Evolutionary conservation across 1,140 invertebrate species (phyloP).

Genomic region (Aphelenchoides besseyi): DNA sequence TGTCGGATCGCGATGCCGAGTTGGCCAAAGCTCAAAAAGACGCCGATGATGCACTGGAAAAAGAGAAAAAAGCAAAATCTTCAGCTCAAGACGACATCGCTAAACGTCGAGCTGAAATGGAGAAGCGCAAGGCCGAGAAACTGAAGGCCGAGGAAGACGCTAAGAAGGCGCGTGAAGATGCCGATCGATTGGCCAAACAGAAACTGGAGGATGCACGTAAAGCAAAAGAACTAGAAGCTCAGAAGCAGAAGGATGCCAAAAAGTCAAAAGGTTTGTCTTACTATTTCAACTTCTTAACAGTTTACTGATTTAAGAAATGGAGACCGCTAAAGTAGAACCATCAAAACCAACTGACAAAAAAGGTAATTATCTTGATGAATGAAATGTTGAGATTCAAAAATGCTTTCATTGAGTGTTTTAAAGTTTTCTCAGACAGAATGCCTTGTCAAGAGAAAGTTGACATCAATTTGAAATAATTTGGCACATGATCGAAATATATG

Average conservation of each 20-base stretch:
- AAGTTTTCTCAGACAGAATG: too few species aligned
- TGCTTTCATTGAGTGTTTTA: too few species aligned
- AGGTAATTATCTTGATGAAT: too few species aligned
- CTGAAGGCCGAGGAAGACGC: conserved; percentile 18
- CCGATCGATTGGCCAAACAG: not conserved
- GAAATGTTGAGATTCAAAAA: too few species aligned
- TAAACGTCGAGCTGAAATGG: conserved; percentile 8
- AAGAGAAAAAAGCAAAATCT: not conserved
- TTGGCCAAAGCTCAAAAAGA: not conserved
- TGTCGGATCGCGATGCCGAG: not conserved
- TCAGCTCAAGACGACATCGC: not conserved
- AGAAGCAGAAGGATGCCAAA: conserved; percentile 13
- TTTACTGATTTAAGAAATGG: too few species aligned
- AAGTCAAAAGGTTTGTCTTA: not conserved
- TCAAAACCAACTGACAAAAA: too few species aligned
- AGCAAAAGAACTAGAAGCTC: conserved; percentile 13
- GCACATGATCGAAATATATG: too few species aligned
- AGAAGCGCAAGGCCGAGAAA: conserved; percentile 12
- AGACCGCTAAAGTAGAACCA: too few species aligned
- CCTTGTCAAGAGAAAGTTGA: too few species aligned
- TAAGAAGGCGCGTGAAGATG: conserved; percentile 8
- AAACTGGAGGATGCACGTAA: conserved; percentile 11
- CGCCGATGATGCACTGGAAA: not conserved
- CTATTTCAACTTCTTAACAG: too few species aligned
- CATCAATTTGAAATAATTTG: too few species aligned